Conservation (phyloP, 2,113 vertebrate genomes). For the Thymallus thymallus region DNA sequence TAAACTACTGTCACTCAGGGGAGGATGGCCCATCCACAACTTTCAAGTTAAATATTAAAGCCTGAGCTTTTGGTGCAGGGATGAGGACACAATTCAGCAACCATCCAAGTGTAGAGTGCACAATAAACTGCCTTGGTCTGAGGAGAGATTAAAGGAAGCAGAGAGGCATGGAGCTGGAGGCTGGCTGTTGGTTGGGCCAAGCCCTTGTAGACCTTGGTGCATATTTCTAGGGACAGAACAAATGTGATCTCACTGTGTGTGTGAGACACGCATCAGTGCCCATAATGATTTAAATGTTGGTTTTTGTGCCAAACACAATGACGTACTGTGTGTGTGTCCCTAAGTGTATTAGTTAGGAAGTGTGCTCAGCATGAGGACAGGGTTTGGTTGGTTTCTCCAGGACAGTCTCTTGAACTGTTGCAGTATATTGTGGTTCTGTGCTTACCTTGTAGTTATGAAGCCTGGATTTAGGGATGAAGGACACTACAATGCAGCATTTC, state of each 20-base stretch:
- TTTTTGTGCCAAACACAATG: background rate
- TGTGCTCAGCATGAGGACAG: conserved; percentile 28
- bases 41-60: background rate
- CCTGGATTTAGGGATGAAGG: too few relatives aligned
- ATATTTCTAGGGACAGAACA: conserved; percentile 30
- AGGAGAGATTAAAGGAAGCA: background rate
- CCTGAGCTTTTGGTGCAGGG: conserved; percentile 1
- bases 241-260: conserved; percentile 51
- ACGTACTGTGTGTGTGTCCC: conserved; percentile 2
- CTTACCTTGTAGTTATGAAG: too few relatives aligned
- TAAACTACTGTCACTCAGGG: background rate
- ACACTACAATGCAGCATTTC: too few relatives aligned
- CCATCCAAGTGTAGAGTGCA: background rate
- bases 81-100: conserved; percentile 13
- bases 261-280: conserved; percentile 55
- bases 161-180: background rate
- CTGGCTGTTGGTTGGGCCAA: background rate
- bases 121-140: background rate
- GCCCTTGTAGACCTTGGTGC: background rate
- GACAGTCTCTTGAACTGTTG: too few relatives aligned
- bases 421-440: too few relatives aligned
- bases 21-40: background rate
- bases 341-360: conserved; percentile 33
- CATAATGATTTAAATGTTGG: conserved; percentile 9
- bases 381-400: conserved; percentile 31